Base-by-base conservation (phyloP, 2,888 invertebrate genomes). In the Agrochola circellaris region DNA sequence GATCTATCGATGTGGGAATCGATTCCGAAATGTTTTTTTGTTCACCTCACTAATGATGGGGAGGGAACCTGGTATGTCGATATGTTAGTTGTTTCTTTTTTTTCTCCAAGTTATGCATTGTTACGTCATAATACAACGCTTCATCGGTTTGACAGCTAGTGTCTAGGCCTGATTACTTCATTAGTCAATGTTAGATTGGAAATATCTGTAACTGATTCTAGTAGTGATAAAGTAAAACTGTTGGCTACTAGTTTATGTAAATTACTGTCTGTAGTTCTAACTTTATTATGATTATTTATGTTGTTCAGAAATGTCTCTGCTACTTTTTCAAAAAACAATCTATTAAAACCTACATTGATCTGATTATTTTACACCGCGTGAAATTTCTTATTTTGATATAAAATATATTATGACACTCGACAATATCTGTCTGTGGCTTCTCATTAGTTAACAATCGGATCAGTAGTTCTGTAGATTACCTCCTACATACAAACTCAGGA, bases 1-100 rank as follows among this genome's bases (percentile, higher is more conserved):
- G 87, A 89, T 90, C 90, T 88, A 89, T 91, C 89, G 88, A 90
- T 89, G 88, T 86, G 86, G 80, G 89, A 89, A 89, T 89, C 88
- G 87, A 85, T 86, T 87, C 87, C 86, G 86, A 88, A 88, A 89
- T 85, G 82, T 85, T 85, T 87, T 89, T 90, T 90, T 89, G 85
- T 85, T 82, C 69, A 42, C 82, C 68, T 71, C 76, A 78, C 77
- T 82, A 82, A 84, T 80, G 76, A 83, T 73, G 66, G 77, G 77
- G 82, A 84, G 82, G 75, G 77, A 79, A 86, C 82, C 26, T 66
- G 82, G 80, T 84, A 86, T 83, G 87, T 76, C 71, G 79, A 71
- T 81, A 61, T 73, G 70, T 73, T 70, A 20, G 20, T 65, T 87
- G 2, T 38, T 38, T 38, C 7, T 7, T 84, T 73, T 85, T 86